Evolutionary conservation across 2,888 invertebrate genomes (phyloP), one percentile per base, ranked within the genome.

Genomic region (Meandrusa payeni): DNA sequence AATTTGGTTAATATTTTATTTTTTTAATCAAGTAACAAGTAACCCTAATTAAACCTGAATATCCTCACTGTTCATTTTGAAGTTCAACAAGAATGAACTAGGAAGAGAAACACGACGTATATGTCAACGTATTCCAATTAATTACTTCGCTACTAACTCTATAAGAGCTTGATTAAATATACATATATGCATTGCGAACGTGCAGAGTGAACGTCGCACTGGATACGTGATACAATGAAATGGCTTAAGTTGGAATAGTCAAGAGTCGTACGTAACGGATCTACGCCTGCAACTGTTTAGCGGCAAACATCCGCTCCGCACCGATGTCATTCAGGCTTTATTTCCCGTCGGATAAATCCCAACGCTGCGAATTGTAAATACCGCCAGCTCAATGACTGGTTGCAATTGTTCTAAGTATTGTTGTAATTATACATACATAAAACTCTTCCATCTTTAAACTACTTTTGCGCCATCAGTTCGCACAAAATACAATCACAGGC

Each of bases 351-450:
- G 29, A 17, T 31, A 31, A 26, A 31, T 31, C 10, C 19, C 23
- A 38, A 37, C 22, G 39, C 23, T 28, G 27, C 12, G 20, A 70
- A 68, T 64, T 62, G 57, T 2, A 20, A n/a, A 12, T 6, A 3
- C 13, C 17, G n/a, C n/a, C 20, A 5, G 6, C 23, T 23, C 13
- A 23, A 7, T 13, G 2, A 5, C 27, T 24, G 7, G 7, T 3
- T 7, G 7, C 6, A 22, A 5, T 5, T 22, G 22, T 11, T n/a
- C n/a, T n/a, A n/a, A n/a, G n/a, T n/a, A n/a, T n/a, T n/a, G n/a
- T n/a, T n/a, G n/a, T n/a, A n/a, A n/a, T n/a, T n/a, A n/a, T n/a
- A n/a, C n/a, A n/a, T n/a, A n/a, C n/a, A n/a, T n/a, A n/a, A n/a
- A n/a, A n/a, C n/a, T n/a, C n/a, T n/a, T n/a, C n/a, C n/a, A n/a